Evolutionary conservation across 2,888 invertebrate species (phyloP).

Genomic region (Trichogramma dendrolimi): DNA sequence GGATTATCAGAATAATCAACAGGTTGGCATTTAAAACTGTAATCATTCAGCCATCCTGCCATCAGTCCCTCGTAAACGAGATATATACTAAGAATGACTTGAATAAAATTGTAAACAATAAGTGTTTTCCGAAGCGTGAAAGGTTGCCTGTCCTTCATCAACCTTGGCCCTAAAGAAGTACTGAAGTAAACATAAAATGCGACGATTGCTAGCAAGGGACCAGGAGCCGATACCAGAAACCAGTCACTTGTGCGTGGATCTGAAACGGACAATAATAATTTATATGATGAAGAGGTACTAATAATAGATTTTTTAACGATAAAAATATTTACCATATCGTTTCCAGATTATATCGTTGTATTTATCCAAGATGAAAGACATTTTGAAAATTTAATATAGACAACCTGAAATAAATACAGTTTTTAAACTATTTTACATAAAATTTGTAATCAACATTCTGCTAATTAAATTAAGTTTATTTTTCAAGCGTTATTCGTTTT

Average conservation of each 20-base stretch:
- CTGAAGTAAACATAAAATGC: constrained; percentile 69
- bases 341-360: constrained; percentile 44
- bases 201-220: constrained; percentile 65
- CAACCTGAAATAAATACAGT: constrained; percentile 22
- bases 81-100: constrained; percentile 77
- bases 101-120: constrained; percentile 81
- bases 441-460: no score
- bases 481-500: no score
- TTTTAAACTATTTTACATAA: no score
- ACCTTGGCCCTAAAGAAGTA: constrained; percentile 72
- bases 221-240: constrained; percentile 68
- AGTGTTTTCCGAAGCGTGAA: constrained; percentile 73
- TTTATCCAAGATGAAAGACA: constrained; percentile 45
- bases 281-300: neutral
- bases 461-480: no score
- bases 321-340: constrained; percentile 38
- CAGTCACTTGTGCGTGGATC: constrained; percentile 68
- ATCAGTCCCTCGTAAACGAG: constrained; percentile 62
- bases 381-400: constrained; percentile 32
- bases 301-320: neutral
- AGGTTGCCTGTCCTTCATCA: constrained; percentile 83
- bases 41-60: constrained; percentile 55
- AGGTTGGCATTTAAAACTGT: constrained; percentile 71
- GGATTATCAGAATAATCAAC: constrained; percentile 62
- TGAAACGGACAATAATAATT: constrained; percentile 46